phyloP scores from a whole-genome alignment of 2,888 invertebrate genomes.

The Pasiphila rectangulata region DNA sequence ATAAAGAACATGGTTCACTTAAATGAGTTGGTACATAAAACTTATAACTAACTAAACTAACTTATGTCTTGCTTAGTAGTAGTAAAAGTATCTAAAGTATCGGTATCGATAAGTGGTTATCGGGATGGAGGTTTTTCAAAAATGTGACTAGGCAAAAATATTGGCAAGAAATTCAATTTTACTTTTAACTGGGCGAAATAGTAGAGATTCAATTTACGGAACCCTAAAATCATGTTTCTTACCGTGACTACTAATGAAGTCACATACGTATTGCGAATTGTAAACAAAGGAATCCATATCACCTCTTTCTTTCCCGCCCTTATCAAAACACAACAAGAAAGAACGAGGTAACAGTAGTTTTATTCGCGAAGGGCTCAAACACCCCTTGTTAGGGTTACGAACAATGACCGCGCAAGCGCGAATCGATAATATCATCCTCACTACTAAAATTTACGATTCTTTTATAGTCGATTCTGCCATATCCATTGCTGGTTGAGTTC shows the following conservation, averaged over 20 bases:
- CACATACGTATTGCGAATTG: slow-evolving; percentile 10
- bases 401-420: slow-evolving; percentile 66
- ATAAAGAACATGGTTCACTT: too few species aligned
- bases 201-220: too few species aligned
- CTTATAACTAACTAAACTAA: too few species aligned
- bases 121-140: too few species aligned
- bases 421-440: slow-evolving; percentile 63
- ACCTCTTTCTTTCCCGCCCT: slow-evolving; percentile 21
- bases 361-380: slow-evolving; percentile 34
- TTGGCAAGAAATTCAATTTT: too few species aligned
- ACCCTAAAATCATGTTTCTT: too few species aligned
- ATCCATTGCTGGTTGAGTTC: slow-evolving; percentile 41
- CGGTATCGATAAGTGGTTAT: too few species aligned
- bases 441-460: slow-evolving; percentile 25
- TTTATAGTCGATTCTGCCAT: background rate
- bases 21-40: too few species aligned
- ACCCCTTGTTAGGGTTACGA: slow-evolving; percentile 52
- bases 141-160: too few species aligned
- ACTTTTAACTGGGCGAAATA: too few species aligned
- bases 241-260: background rate
- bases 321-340: slow-evolving; percentile 30
- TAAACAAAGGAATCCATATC: slow-evolving; percentile 16
- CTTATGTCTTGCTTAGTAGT: too few species aligned
- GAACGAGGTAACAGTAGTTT: slow-evolving; percentile 32
- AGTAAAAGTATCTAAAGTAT: too few species aligned